phyloP scores from a whole-genome alignment of 1,140 invertebrate species.

The Onthophagus taurus region DNA sequence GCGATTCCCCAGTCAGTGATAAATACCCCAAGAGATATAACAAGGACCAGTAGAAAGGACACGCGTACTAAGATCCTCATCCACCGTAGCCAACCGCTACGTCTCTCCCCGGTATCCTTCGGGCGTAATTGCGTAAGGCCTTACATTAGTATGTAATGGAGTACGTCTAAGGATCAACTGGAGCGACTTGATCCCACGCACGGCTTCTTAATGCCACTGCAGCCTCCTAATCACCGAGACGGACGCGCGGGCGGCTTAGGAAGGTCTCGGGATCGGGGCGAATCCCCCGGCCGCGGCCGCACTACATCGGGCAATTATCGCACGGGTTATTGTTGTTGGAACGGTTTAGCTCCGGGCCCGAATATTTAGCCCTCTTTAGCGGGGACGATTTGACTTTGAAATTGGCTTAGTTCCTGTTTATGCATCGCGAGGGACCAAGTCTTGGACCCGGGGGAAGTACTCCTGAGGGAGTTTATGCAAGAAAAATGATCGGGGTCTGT shows the following conservation, averaged over 20 bases:
- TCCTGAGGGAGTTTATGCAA: too few species aligned
- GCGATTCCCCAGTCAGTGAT: too few species aligned
- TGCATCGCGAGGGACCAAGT: too few species aligned
- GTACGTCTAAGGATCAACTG: slow-evolving; percentile 32
- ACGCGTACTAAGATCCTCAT: too few species aligned
- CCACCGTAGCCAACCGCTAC: too few species aligned
- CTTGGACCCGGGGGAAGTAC: too few species aligned
- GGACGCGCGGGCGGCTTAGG: slow-evolving; percentile 19
- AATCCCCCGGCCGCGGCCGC: slow-evolving; percentile 19
- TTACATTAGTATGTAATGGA: slow-evolving; percentile 36
- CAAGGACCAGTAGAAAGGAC: too few species aligned
- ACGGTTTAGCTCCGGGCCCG: slow-evolving; percentile 26
- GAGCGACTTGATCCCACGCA: slow-evolving; percentile 32
- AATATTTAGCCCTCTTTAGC: slow-evolving; percentile 33
- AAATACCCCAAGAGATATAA: background rate
- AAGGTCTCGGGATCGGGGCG: too few species aligned
- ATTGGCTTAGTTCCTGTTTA: slow-evolving; percentile 29
- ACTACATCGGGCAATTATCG: slow-evolving; percentile 27
- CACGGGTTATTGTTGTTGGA: slow-evolving; percentile 32
- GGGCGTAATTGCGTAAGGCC: slow-evolving; percentile 16
- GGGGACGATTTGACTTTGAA: slow-evolving; percentile 36
- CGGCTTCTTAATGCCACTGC: slow-evolving; percentile 34
- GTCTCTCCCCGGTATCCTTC: too few species aligned
- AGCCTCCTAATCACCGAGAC: slow-evolving; percentile 24
- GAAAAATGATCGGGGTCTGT: too few species aligned